Evolutionary conservation across 2,888 invertebrate genomes (phyloP).

Genomic region (Brenthis daphne): DNA sequence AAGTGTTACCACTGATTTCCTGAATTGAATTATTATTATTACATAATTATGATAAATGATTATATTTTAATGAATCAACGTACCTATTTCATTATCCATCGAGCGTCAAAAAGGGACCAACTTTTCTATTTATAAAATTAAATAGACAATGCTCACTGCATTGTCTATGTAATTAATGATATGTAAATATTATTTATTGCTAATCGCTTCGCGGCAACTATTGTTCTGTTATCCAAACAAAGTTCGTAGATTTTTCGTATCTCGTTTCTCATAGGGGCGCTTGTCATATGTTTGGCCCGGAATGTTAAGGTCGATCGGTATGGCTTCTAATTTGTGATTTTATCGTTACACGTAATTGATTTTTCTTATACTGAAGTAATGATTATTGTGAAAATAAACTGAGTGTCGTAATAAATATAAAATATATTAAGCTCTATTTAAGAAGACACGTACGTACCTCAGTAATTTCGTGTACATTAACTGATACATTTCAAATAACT

Average conservation of each 20-base stretch:
- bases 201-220: conserved; percentile 38
- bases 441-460: background rate
- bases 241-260: conserved; percentile 20
- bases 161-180: conserved; percentile 48
- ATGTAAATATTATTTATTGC: conserved; percentile 61
- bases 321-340: conserved; percentile 12
- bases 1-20: too few species aligned
- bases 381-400: too few species aligned
- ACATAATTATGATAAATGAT: too few species aligned
- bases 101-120: too few species aligned
- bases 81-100: too few species aligned
- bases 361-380: background rate
- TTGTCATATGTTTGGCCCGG: conserved; percentile 27
- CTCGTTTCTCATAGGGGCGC: conserved; percentile 9
- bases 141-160: background rate
- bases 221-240: conserved; percentile 44
- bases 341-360: conserved; percentile 9
- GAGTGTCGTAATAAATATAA: too few species aligned
- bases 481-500: background rate
- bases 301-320: conserved; percentile 25
- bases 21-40: too few species aligned
- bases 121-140: background rate
- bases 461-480: conserved; percentile 6
- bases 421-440: too few species aligned
- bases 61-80: too few species aligned